These are phyloP conservation scores for Taphrorychus bicolor DNA, from an alignment of 2,888 invertebrate species.

Conservation along the genomic window DNA sequence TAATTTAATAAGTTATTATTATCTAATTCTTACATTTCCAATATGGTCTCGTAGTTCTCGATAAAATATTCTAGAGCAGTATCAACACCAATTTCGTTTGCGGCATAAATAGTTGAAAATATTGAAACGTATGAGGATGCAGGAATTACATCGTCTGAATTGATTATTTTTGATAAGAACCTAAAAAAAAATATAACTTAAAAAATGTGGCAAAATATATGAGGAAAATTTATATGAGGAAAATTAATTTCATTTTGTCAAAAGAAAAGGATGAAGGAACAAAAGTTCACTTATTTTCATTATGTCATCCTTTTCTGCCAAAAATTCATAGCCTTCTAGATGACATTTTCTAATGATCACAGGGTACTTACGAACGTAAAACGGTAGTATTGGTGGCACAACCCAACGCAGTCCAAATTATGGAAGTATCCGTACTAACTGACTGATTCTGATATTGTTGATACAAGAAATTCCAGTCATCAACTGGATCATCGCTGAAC, in stretches of 20 bases:
- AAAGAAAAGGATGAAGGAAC: too few species aligned
- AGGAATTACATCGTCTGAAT: constrained; percentile 53
- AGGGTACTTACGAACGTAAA: not conserved
- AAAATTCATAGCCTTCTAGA: too few species aligned
- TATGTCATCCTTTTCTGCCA: too few species aligned
- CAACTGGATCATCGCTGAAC: constrained; percentile 61
- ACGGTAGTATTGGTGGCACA: constrained; percentile 68
- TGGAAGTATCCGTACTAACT: constrained; percentile 73
- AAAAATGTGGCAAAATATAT: too few species aligned
- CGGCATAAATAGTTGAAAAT: constrained; percentile 32
- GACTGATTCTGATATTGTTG: constrained; percentile 61
- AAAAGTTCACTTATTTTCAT: too few species aligned
- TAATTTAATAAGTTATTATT: not conserved
- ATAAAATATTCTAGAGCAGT: constrained; percentile 63
- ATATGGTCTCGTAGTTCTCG: constrained; percentile 51
- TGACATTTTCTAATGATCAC: not conserved
- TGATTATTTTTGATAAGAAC: constrained; percentile 42
- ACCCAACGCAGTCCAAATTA: constrained; percentile 71
- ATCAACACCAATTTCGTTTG: constrained; percentile 59
- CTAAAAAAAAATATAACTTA: not conserved
- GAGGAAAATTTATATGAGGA: too few species aligned
- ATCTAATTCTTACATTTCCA: constrained; percentile 8
- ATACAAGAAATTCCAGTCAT: constrained; percentile 71
- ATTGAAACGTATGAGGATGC: constrained; percentile 56
- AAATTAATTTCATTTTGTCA: too few species aligned